Evolutionary conservation across 2,888 invertebrate genomes (phyloP).

Genomic region (Sphaerophoria taeniata): DNA sequence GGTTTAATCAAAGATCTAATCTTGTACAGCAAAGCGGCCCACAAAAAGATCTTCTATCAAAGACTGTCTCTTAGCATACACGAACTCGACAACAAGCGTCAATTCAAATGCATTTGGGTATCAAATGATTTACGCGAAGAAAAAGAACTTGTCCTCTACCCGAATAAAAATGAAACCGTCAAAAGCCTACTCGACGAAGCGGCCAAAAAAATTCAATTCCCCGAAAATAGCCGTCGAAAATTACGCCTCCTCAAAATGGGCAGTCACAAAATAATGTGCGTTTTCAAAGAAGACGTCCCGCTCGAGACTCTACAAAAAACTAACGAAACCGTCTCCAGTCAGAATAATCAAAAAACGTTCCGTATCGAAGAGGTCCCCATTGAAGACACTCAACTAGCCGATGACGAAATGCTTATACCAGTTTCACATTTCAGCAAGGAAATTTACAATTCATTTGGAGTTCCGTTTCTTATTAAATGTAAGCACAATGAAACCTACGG

Average conservation of each 20-base stretch:
- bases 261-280: conserved; percentile 88
- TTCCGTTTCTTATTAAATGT: conserved; percentile 95
- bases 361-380: conserved; percentile 97
- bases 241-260: conserved; percentile 91
- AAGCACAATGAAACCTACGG: conserved; percentile 95
- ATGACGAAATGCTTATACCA: conserved; percentile 95
- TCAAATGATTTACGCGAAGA: conserved; percentile 96
- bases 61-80: conserved; percentile 97
- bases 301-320: conserved; percentile 84
- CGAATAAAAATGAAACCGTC: conserved; percentile 96
- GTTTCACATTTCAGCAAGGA: conserved; percentile 99
- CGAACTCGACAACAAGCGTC: conserved; percentile 98
- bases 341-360: conserved; percentile 85
- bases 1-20: conserved; percentile 91
- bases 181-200: conserved; percentile 96
- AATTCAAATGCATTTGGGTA: conserved; percentile 94
- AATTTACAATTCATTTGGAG: conserved; percentile 95
- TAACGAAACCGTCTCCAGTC: conserved; percentile 81
- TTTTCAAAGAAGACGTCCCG: conserved; percentile 88
- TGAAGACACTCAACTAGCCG: conserved; percentile 92
- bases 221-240: conserved; percentile 93
- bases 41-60: conserved; percentile 98
- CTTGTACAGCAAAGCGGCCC: conserved; percentile 93
- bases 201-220: conserved; percentile 94
- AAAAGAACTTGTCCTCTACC: conserved; percentile 97